Evolutionary conservation across 2,888 invertebrate genomes (phyloP), one percentile per base, ranked within the genome.

Genomic region (Tenthredo notha): DNA sequence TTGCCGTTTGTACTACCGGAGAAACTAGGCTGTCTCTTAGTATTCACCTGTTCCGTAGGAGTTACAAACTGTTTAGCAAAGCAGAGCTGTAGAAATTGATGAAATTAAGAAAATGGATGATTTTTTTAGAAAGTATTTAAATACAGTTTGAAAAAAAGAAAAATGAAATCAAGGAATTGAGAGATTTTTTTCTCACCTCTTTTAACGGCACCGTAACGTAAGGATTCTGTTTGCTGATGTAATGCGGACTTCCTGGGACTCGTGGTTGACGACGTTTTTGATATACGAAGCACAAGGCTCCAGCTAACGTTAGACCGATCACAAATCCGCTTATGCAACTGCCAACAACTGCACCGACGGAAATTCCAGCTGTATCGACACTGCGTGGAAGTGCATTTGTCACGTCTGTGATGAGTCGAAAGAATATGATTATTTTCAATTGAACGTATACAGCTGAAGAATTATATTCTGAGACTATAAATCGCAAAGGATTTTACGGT

Each of bases 141-240:
- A 1, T 50, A 50, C 4, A 21, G 89, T 86, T 91, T 86, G 72
- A 84, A 87, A 75, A 58, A 84, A 75, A 65, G 72, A 43, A 37
- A 10, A 12, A 50, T 6, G n/a, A 84, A 80, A 29, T 18, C 33
- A 12, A 87, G 89, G 6, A 87, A 85, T 47, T 85, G 86, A 10
- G 15, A 29, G 37, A 25, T 4, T 84, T 58, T 29, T 65, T 87
- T 18, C 95, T 95, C 91, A 97, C 96, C 93, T 97, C 97, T 92
- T 97, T 97, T 86, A 97, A 94, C 0, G 98, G 98, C 70, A 98
- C 96, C 37, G 97, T 96, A 86, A 97, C 97, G 93, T 98, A 98
- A 87, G 97, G 96, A 92, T 98, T 98, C 90, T 97, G 97, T 91
- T 97, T 97, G 43, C 97, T 96, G 89, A 97, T 97, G 91, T 97